Percentiles rank a stretch among this genome's conserved stretches.
These are phyloP conservation scores for Charadrius vociferus DNA, from an alignment of 2,113 vertebrate genomes.

Conservation along the genomic window DNA sequence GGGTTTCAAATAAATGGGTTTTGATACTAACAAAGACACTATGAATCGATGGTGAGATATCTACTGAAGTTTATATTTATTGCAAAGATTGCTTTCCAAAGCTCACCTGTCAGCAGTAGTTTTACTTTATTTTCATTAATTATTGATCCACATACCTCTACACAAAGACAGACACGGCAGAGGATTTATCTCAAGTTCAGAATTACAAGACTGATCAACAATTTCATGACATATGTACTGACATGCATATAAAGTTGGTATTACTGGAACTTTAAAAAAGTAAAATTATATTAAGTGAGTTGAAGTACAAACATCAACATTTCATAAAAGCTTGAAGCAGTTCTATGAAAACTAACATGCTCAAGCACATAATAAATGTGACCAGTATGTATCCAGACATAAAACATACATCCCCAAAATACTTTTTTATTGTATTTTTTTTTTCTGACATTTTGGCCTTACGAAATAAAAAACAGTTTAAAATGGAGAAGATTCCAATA, in stretches of 20 bases:
- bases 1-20: not conserved
- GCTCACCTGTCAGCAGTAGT: not conserved
- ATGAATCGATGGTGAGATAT: not conserved
- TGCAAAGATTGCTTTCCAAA: not conserved
- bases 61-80: not conserved
- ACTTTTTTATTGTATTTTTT: not conserved
- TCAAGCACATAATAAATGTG: not conserved
- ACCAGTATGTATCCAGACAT: not conserved
- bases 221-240: not conserved
- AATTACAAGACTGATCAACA: not conserved
- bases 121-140: constrained; percentile 33
- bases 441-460: not conserved
- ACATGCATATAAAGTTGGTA: not conserved
- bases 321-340: not conserved
- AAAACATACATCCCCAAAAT: not conserved
- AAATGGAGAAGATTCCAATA: not conserved
- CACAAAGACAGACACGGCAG: not conserved
- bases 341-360: not conserved
- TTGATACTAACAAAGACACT: not conserved
- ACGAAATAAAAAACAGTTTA: not conserved
- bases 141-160: not conserved
- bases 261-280: not conserved
- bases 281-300: not conserved
- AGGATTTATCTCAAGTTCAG: not conserved
- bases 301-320: not conserved